Conservation (phyloP, 2,113 vertebrate genomes). For the Myotis yumanensis region DNA sequence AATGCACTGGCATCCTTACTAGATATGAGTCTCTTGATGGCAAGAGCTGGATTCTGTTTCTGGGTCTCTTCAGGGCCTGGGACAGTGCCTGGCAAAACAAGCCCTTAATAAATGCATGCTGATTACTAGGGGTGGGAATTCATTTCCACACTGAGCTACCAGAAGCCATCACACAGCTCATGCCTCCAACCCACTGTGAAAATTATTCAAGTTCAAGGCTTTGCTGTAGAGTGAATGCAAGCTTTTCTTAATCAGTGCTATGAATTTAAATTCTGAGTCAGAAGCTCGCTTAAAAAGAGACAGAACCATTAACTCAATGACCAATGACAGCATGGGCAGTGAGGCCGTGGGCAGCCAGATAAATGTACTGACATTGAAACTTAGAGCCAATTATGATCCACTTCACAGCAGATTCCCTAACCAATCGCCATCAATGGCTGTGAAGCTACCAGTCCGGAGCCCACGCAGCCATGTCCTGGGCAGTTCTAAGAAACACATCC, state of each 20-base stretch:
- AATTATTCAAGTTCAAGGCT: constrained; percentile 30
- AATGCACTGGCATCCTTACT: too few relatives aligned
- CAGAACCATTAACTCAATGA: constrained; percentile 54
- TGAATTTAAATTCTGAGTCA: constrained; percentile 69
- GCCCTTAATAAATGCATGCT: not conserved
- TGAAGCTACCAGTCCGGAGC: not conserved
- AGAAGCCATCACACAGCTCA: not conserved
- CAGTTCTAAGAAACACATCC: not conserved
- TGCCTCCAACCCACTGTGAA: not conserved
- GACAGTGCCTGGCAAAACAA: not conserved
- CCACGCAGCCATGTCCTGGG: not conserved
- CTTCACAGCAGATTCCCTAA: constrained; percentile 24
- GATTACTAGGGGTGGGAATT: not conserved
- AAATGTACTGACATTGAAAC: constrained; percentile 26
- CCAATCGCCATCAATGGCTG: not conserved
- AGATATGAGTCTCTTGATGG: not conserved
- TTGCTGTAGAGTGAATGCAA: constrained; percentile 53
- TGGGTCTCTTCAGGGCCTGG: not conserved
- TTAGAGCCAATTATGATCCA: constrained; percentile 37
- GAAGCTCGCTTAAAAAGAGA: constrained; percentile 57
- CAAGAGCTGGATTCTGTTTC: not conserved
- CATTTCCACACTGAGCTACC: not conserved
- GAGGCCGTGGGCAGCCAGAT: constrained; percentile 1
- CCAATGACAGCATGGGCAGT: not conserved
- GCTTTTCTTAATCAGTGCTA: constrained; percentile 56